Base-by-base conservation (phyloP, 2,888 invertebrate genomes). In the Subacronicta megacephala region DNA sequence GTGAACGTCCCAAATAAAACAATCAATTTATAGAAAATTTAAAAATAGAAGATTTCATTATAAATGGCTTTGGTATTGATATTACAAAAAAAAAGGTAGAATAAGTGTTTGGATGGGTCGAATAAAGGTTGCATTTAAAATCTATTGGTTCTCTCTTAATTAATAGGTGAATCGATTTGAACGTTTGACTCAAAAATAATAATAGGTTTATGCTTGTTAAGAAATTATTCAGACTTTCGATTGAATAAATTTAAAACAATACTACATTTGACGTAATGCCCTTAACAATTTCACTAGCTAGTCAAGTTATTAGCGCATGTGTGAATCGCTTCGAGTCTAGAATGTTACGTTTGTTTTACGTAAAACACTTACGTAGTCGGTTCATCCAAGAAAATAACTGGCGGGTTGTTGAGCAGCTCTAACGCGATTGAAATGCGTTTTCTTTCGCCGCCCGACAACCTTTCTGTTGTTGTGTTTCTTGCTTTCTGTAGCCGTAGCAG, bases 381-480 rank as follows among this genome's bases (percentile, higher is more conserved):
- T 85, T 99, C 99, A 87, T 99, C 99, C 59, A 99, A 95, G 87
- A 99, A 99, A 87, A 99, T 96, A 7, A 99, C 96, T 0, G 99
- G 98, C 1, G 99, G 99, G 88, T 99, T 99, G 88, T 99, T 98
- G 47, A 98, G 96, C 20, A 99, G 94, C 86, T 99, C 99, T 62
- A 98, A 88, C 0, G 99, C 99, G 40, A 99, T 98, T 0, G 98
- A 98, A n/a, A 99, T 94, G 20, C 99, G 95, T 86, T 99, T 99
- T 62, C 96, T 95, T 90, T 99, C 99, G 0, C 99, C 99, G 0
- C 99, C 99, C 0, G 99, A 99, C 18, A 99, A 92, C 47, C 93
- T 95, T 62, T 95, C 95, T 0, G 97, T 96, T 36, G 95, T 87
- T 0, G 99, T 99, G 77, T 97, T 93, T 78, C 95, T 95, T 6